These are phyloP conservation scores for Chionoecetes opilio DNA, from an alignment of 1,140 invertebrate genomes.

Conservation along the genomic window DNA sequence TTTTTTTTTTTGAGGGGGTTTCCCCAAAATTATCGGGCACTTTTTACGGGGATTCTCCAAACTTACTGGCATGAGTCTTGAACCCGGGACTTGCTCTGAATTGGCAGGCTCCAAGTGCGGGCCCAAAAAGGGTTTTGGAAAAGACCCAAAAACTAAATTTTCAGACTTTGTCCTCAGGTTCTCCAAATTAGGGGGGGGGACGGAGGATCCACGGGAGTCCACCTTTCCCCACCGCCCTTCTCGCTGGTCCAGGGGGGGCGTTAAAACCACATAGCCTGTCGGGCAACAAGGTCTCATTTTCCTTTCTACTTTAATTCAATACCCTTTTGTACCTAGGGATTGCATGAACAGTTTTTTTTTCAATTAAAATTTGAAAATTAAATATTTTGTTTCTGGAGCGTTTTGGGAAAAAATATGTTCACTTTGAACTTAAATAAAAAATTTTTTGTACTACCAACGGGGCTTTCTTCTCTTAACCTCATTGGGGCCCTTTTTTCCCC, in stretches of 20 bases:
- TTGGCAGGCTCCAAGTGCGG: constrained; percentile 88
- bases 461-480: neutral
- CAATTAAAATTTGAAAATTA: too few relatives aligned
- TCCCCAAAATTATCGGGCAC: too few relatives aligned
- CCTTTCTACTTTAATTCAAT: neutral
- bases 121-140: constrained; percentile 96
- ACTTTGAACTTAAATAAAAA: neutral
- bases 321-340: neutral
- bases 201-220: constrained; percentile 91
- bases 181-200: constrained; percentile 90
- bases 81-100: constrained; percentile 92
- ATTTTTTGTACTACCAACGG: neutral
- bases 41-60: neutral
- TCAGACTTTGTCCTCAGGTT: constrained; percentile 95
- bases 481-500: neutral
- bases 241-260: constrained; percentile 90
- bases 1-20: too few relatives aligned
- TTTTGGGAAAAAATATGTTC: neutral
- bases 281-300: constrained; percentile 55
- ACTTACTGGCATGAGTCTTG: constrained; percentile 97
- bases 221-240: constrained; percentile 95
- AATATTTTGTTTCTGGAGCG: too few relatives aligned
- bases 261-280: constrained; percentile 95
- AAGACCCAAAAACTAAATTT: constrained; percentile 95
- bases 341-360: neutral